Percentiles rank a stretch among this genome's conserved stretches.
phyloP scores from a whole-genome alignment of 2,797 vertebrate genomes.

The Dicrostonyx torquatus region DNA sequence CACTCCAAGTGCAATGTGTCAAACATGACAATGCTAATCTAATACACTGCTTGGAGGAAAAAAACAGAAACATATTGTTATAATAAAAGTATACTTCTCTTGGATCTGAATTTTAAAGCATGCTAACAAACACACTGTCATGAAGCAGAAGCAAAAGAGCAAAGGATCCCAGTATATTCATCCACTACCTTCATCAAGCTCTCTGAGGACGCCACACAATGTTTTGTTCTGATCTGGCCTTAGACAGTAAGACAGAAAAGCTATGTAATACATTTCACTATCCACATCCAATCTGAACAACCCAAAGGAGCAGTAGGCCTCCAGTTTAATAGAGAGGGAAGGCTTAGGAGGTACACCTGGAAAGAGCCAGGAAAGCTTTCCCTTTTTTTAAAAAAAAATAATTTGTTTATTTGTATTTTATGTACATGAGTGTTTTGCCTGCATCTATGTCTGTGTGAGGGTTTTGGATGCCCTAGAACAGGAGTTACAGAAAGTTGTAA shows the following conservation, averaged over 20 bases:
- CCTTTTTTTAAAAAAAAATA: no score
- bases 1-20: not conserved
- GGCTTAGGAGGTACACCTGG: not conserved
- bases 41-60: not conserved
- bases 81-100: constrained; percentile 3
- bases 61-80: not conserved
- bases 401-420: no score
- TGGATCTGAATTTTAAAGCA: constrained; percentile 38
- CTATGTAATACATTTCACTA: not conserved
- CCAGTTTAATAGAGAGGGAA: not conserved
- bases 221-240: constrained; percentile 5
- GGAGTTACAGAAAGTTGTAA: no score
- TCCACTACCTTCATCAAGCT: not conserved
- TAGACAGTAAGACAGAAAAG: not conserved
- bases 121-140: not conserved
- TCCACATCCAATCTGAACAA: not conserved
- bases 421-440: no score
- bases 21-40: not conserved
- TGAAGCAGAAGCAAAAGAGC: not conserved
- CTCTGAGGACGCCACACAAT: not conserved
- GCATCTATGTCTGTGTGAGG: no score
- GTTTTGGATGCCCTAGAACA: no score
- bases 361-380: not conserved
- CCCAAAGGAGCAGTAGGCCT: not conserved
- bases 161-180: not conserved